Percentiles rank a stretch among this genome's conserved stretches.
These are phyloP conservation scores for Drosophila subquinaria DNA, from an alignment of 2,888 invertebrate genomes.

Conservation along the genomic window DNA sequence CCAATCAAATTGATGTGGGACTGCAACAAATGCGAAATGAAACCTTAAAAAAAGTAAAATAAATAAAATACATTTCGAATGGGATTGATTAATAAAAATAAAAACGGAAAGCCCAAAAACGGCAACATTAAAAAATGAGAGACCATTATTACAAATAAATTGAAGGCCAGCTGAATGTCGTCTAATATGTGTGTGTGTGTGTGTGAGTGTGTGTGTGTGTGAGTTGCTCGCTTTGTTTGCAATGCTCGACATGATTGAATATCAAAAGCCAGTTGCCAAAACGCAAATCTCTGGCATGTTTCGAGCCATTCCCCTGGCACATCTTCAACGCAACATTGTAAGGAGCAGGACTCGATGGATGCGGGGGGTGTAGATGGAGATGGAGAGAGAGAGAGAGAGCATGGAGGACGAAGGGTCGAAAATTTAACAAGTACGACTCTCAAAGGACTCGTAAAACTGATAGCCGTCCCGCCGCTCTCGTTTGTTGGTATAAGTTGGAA, in stretches of 20 bases:
- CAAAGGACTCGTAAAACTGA: constrained; percentile 79
- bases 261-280: constrained; percentile 75
- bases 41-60: constrained; percentile 40
- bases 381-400: not conserved
- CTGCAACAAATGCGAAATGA: constrained; percentile 37
- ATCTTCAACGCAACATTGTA: constrained; percentile 35
- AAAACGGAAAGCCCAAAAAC: constrained; percentile 33
- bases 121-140: constrained; percentile 68
- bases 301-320: constrained; percentile 38
- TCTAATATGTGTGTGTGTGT: constrained; percentile 21
- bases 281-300: constrained; percentile 78
- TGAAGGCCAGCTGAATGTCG: constrained; percentile 65
- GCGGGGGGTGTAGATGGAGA: not conserved
- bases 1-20: constrained; percentile 58
- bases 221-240: constrained; percentile 50
- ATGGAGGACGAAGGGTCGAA: constrained; percentile 38
- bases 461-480: constrained; percentile 51
- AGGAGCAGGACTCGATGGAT: not conserved
- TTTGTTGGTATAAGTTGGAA: constrained; percentile 58
- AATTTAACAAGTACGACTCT: constrained; percentile 74
- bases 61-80: constrained; percentile 45
- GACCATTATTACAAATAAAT: constrained; percentile 72
- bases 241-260: constrained; percentile 74
- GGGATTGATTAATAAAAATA: constrained; percentile 56
- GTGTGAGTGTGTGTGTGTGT: constrained; percentile 19